Conservation (phyloP, 2,888 invertebrate genomes). For the Calliphora vomitoria region DNA sequence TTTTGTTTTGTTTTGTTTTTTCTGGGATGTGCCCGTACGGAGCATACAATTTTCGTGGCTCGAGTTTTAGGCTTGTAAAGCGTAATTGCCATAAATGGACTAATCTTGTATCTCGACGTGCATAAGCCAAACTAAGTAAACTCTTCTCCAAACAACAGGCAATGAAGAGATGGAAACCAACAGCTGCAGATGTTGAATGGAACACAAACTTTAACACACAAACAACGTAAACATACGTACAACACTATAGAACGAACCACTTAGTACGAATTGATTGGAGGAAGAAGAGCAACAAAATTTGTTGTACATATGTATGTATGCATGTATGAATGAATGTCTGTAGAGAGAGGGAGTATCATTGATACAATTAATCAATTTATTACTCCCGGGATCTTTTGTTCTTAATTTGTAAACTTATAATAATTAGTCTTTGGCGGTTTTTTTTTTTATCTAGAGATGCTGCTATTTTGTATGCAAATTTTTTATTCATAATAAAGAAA, state of each 20-base stretch:
- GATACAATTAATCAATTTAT: slow-evolving; percentile 64
- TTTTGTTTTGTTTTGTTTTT: slow-evolving; percentile 22
- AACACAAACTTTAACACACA: slow-evolving; percentile 22
- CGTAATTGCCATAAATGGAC: slow-evolving; percentile 76
- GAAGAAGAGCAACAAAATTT: not conserved
- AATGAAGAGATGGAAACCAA: slow-evolving; percentile 43
- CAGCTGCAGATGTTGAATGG: slow-evolving; percentile 63
- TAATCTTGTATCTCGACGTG: slow-evolving; percentile 75
- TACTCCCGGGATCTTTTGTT: slow-evolving; percentile 51
- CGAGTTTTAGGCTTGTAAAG: slow-evolving; percentile 70
- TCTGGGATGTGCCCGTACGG: slow-evolving; percentile 40
- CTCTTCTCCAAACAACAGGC: slow-evolving; percentile 50
- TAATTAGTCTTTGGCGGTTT: slow-evolving; percentile 57
- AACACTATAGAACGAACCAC: not conserved
- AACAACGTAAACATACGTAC: not conserved
- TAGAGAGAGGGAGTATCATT: slow-evolving; percentile 51
- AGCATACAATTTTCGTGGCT: slow-evolving; percentile 58
- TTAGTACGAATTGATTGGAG: not conserved
- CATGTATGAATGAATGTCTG: not conserved
- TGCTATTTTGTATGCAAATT: slow-evolving; percentile 26
- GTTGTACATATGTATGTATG: too few species aligned
- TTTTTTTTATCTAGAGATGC: slow-evolving; percentile 11
- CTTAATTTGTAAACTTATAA: slow-evolving; percentile 57
- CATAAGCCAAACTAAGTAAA: slow-evolving; percentile 56
- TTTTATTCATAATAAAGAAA: not conserved